Conservation (phyloP, 2,888 invertebrate species). For the Philaethria dido region DNA sequence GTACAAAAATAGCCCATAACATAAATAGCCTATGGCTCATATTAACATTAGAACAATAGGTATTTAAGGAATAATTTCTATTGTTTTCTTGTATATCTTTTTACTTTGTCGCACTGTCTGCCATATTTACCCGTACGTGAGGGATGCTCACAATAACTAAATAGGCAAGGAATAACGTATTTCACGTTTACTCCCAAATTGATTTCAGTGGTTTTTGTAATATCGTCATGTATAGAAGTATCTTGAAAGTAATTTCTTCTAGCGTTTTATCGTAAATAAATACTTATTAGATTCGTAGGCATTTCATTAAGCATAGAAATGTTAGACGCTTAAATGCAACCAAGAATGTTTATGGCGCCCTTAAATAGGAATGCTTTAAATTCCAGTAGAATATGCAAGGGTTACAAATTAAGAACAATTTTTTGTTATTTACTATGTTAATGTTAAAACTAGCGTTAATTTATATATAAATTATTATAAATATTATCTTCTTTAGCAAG, state of each 20-base stretch:
- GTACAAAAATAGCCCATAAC: conserved; percentile 62
- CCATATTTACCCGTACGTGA: conserved; percentile 82
- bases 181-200: conserved; percentile 81
- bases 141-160: conserved; percentile 78
- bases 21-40: conserved; percentile 52
- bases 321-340: conserved; percentile 38
- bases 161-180: conserved; percentile 82
- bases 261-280: conserved; percentile 19
- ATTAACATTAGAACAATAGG: conserved; percentile 50
- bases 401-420: conserved; percentile 32
- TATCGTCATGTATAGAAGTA: conserved; percentile 44
- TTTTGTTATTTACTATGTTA: conserved; percentile 11
- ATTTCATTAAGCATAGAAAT: conserved; percentile 37
- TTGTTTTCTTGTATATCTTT: conserved; percentile 77
- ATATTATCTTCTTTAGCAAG: neutral
- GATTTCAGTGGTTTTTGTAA: conserved; percentile 78
- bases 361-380: conserved; percentile 42
- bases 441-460: neutral
- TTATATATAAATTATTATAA: neutral
- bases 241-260: conserved; percentile 13
- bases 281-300: conserved; percentile 17
- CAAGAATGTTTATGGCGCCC: conserved; percentile 39
- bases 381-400: conserved; percentile 36
- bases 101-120: conserved; percentile 82
- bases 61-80: conserved; percentile 64